Evolutionary conservation across 2,797 vertebrate species (phyloP).

Genomic region (Enteromius afrohamiltoni): DNA sequence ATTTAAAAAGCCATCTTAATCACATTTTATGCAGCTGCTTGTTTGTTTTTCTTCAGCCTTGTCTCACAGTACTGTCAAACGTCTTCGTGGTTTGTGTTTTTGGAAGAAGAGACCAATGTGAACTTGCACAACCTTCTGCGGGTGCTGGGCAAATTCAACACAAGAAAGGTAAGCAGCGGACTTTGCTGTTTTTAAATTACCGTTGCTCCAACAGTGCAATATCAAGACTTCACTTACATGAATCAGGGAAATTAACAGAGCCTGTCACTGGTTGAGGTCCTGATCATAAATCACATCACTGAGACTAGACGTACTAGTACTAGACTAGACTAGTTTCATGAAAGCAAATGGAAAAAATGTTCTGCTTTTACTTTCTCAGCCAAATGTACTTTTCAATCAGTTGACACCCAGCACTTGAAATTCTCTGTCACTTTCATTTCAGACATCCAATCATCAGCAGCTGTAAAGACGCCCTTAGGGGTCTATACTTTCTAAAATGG

Average conservation of each 20-base stretch:
- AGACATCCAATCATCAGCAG: background rate
- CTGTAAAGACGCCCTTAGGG: background rate
- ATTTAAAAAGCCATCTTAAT: background rate
- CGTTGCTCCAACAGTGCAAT: background rate
- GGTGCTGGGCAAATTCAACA: slow-evolving; percentile 78
- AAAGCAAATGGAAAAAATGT: too few species aligned
- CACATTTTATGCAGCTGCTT: background rate
- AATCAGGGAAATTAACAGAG: slow-evolving; percentile 3
- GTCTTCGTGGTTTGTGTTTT: slow-evolving; percentile 88
- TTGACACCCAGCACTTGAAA: background rate
- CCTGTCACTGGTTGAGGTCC: slow-evolving; percentile 10
- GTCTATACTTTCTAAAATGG: background rate
- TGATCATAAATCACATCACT: background rate
- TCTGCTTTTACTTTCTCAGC: background rate
- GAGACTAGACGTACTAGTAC: background rate
- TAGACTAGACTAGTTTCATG: background rate
- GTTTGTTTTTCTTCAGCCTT: slow-evolving; percentile 54
- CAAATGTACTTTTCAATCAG: background rate
- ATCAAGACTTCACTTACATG: background rate
- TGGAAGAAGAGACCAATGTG: slow-evolving; percentile 89
- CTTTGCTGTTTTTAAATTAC: background rate
- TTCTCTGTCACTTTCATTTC: background rate
- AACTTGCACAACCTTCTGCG: slow-evolving; percentile 76
- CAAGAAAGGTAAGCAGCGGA: slow-evolving; percentile 59
- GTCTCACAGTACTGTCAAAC: slow-evolving; percentile 67